These are phyloP conservation scores for Spea bombifrons DNA, from an alignment of 2,113 vertebrate species.

Conservation along the genomic window DNA sequence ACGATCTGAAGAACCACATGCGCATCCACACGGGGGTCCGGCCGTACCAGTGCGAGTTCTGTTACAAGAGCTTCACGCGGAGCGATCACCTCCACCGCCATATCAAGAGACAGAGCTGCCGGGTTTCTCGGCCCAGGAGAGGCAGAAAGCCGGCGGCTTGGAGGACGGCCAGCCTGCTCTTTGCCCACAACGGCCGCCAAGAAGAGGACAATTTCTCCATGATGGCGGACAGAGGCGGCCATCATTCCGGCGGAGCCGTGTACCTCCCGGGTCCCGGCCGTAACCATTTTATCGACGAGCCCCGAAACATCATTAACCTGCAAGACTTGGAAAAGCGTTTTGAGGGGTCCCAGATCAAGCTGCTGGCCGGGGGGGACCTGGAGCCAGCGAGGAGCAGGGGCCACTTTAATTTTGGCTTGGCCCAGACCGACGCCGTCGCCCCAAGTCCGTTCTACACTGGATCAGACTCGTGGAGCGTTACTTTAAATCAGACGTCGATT, in stretches of 20 bases:
- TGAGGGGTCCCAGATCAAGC: slow-evolving; percentile 76
- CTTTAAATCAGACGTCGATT: slow-evolving; percentile 79
- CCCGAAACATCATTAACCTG: slow-evolving; percentile 66
- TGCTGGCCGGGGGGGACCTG: slow-evolving; percentile 73
- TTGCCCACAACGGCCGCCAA: slow-evolving; percentile 58
- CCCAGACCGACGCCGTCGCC: slow-evolving; percentile 78
- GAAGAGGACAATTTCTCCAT: slow-evolving; percentile 69
- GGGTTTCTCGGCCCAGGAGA: slow-evolving; percentile 78
- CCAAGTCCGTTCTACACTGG: slow-evolving; percentile 81
- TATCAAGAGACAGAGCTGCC: slow-evolving; percentile 96
- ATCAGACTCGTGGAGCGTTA: slow-evolving; percentile 83
- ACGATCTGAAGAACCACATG: slow-evolving; percentile 98
- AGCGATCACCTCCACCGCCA: slow-evolving; percentile 96
- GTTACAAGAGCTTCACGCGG: slow-evolving; percentile 98
- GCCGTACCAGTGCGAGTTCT: slow-evolving; percentile 97
- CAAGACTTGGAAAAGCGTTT: slow-evolving; percentile 75
- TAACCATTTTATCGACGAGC: slow-evolving; percentile 71
- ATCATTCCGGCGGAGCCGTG: slow-evolving; percentile 62
- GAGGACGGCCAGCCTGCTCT: slow-evolving; percentile 81
- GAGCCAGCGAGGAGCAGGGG: slow-evolving; percentile 83
- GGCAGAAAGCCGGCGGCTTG: slow-evolving; percentile 85
- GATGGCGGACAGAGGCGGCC: slow-evolving; percentile 63
- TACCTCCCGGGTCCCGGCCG: slow-evolving; percentile 71
- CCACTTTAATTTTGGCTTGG: slow-evolving; percentile 83
- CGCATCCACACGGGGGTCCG: slow-evolving; percentile 95